Percentiles rank a stretch among this genome's conserved stretches.
These are phyloP conservation scores for Tipula vernalis DNA, from an alignment of 2,888 invertebrate species.

Conservation along the genomic window DNA sequence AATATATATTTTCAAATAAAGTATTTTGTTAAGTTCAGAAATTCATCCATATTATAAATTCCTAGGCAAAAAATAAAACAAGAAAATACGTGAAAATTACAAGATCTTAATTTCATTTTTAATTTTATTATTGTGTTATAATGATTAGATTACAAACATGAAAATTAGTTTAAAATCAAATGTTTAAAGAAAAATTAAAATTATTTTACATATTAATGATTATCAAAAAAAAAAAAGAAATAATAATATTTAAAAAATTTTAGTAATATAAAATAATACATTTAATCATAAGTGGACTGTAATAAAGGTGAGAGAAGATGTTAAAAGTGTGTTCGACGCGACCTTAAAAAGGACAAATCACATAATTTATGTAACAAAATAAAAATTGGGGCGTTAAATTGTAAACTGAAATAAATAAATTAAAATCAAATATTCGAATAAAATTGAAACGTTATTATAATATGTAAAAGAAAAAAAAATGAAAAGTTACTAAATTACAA, in stretches of 20 bases:
- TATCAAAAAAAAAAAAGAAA: neutral
- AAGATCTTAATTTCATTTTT: neutral
- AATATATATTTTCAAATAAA: neutral
- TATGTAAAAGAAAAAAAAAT: neutral
- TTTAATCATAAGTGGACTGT: constrained; percentile 4
- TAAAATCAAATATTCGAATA: neutral
- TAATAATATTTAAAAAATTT: neutral
- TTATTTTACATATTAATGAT: neutral
- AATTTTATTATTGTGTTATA: neutral
- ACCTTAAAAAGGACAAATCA: neutral
- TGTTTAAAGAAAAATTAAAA: neutral
- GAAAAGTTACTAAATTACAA: neutral
- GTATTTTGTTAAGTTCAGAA: neutral
- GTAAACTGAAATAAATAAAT: neutral
- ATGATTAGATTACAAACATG: neutral
- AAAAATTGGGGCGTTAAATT: neutral
- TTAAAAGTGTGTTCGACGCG: neutral
- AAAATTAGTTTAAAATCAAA: neutral
- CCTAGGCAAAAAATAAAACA: neutral
- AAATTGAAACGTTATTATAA: neutral
- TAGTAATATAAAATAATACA: neutral
- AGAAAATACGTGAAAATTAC: neutral
- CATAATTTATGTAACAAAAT: neutral
- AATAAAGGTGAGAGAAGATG: neutral
- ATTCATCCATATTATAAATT: neutral